Percentiles rank a stretch among this genome's conserved stretches.
Conservation (phyloP, 2,113 vertebrate genomes). For the Sylvia atricapilla region DNA sequence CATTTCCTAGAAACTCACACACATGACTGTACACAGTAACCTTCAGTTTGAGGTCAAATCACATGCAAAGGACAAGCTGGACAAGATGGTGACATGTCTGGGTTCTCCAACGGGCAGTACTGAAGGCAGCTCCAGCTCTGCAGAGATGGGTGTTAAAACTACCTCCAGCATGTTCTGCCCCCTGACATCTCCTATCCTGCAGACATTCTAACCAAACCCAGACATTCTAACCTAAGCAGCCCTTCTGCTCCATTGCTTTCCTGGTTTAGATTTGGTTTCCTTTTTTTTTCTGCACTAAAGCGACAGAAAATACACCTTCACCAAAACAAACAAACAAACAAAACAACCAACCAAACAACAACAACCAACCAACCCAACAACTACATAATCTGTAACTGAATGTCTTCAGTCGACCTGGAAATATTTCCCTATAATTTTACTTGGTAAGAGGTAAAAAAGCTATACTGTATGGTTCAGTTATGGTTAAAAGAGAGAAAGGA, state of each 20-base stretch:
- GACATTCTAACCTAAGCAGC: not conserved
- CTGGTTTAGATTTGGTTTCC: not conserved
- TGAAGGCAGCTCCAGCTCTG: not conserved
- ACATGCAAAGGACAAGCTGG: not conserved
- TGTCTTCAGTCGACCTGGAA: not conserved
- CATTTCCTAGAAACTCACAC: not conserved
- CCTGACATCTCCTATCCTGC: accelerated
- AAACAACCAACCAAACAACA: too few relatives aligned
- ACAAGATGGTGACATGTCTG: not conserved
- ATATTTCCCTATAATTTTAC: not conserved
- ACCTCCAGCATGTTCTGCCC: not conserved
- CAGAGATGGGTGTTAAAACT: not conserved
- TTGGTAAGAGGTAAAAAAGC: not conserved
- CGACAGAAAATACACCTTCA: not conserved
- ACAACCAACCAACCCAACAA: too few relatives aligned
- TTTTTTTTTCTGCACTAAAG: not conserved
- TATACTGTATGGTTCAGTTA: not conserved
- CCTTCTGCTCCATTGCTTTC: not conserved
- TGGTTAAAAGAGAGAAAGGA: not conserved
- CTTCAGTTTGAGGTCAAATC: not conserved
- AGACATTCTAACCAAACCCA: not conserved
- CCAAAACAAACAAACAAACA: not conserved
- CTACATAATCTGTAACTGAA: not conserved
- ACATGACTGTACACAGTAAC: accelerated
- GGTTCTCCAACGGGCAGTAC: not conserved